Base-by-base conservation (phyloP, 2,113 vertebrate species). In the Perccottus glenii region DNA sequence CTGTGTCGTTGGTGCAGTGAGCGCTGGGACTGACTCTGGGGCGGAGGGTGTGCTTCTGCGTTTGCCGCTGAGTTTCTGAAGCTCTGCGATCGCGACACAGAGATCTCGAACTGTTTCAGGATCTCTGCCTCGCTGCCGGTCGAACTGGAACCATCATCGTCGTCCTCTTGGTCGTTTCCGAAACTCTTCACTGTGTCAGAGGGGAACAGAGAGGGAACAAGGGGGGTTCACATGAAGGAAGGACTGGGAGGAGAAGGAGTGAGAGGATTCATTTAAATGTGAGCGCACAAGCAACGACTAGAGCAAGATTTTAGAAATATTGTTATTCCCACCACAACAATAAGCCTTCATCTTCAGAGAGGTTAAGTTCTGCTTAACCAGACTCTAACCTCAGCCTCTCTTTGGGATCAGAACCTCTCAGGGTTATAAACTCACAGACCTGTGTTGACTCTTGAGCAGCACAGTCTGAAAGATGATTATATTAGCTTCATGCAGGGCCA, bases 31-130 rank as follows among this genome's bases (percentile, higher is more conserved):
- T 73, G 84, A 12, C 27, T 35, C 86, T 65, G 73, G 1, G 47
- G 0, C 47, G 69, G 78, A 8, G 38, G 38, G 38, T 5, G 38
- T 8, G 38, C 5, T 8, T 40, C 44, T 12, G 64, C 77, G 90
- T 55, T 80, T 0, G 82, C 14, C 0, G 81, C 15, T 16, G 83
- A 63, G 0, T 83, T 81, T 4, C 10, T 71, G 50, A 96, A 95
- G 46, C 91, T 93, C 77, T 92, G 93, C 1, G 93, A 96, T 4
- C 90, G 88, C 0, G 93, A 93, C 77, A 94, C 91, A 0, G 94
- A 95, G 75, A 93, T 93, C 86, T 96, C 93, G 80, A 94, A 94
- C 64, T 94, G 92, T 73, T 94, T 94, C 70, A 94, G 90, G 71
- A 95, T 75, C 61, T 95, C 93, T 0, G 91, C 91, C 0, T 93